Evolutionary conservation across 2,113 vertebrate species (phyloP).

Genomic region (Poecilia latipinna): DNA sequence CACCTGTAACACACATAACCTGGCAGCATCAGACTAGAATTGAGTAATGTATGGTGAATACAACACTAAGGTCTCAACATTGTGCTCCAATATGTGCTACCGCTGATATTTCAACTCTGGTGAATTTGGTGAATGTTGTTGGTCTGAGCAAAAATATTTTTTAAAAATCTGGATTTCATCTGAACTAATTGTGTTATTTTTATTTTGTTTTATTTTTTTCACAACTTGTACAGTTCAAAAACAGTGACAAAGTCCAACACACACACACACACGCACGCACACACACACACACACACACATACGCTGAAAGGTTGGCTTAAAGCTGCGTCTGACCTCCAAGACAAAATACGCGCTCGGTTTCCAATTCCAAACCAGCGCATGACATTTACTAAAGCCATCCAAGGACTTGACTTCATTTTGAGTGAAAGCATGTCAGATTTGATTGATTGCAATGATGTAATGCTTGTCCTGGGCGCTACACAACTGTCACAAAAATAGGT

Average conservation of each 20-base stretch:
- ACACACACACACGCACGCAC: neutral
- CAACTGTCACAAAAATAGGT: conserved; percentile 72
- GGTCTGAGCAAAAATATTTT: conserved; percentile 5
- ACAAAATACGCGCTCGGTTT: conserved; percentile 34
- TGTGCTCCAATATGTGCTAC: too few species aligned
- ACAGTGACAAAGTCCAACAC: conserved; percentile 11
- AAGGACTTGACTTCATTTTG: conserved; percentile 70
- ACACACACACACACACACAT: neutral
- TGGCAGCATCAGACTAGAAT: too few species aligned
- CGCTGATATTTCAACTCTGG: too few species aligned
- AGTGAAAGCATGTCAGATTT: conserved; percentile 78
- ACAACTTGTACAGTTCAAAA: neutral
- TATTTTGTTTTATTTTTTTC: neutral
- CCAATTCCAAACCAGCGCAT: conserved; percentile 40
- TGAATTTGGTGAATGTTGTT: conserved; percentile 5
- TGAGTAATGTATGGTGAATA: too few species aligned
- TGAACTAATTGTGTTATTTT: neutral
- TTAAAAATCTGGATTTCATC: neutral
- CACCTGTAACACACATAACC: too few species aligned
- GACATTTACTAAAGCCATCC: conserved; percentile 71
- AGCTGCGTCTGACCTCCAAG: conserved; percentile 31
- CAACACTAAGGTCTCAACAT: too few species aligned
- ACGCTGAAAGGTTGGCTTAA: conserved; percentile 28
- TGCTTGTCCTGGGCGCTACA: conserved; percentile 57
- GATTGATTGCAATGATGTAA: conserved; percentile 80